Conservation (phyloP, 2,797 vertebrate species). For the Sebastes vulpes region DNA sequence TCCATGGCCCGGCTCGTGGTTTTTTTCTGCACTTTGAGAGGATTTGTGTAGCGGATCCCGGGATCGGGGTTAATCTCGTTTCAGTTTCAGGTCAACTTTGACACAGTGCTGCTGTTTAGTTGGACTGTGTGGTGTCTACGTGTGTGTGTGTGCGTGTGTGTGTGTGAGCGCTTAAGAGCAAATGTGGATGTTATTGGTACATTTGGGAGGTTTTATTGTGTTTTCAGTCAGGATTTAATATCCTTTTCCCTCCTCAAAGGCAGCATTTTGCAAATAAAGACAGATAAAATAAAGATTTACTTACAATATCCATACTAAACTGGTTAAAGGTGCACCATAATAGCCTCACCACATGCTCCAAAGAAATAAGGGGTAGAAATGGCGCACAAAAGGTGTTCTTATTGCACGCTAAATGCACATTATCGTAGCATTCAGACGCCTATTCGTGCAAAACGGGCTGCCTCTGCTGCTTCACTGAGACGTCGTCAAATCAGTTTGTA, state of each 20-base stretch:
- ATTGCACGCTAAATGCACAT: too few relatives aligned
- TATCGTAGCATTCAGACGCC: too few relatives aligned
- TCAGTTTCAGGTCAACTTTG: conserved; percentile 69
- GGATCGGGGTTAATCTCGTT: conserved; percentile 76
- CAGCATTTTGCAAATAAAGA: conserved; percentile 34
- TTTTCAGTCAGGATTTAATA: conserved; percentile 30
- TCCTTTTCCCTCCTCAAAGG: conserved; percentile 1
- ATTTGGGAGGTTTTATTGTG: conserved; percentile 18
- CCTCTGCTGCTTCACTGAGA: background rate
- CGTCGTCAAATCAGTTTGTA: background rate
- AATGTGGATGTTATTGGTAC: conserved; percentile 4
- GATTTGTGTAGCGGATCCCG: conserved; percentile 60
- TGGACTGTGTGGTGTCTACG: conserved; percentile 8
- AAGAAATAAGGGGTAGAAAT: too few relatives aligned
- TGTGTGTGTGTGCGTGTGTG: background rate
- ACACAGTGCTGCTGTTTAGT: conserved; percentile 29
- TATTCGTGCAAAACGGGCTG: too few relatives aligned
- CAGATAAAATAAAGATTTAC: background rate
- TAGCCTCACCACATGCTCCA: too few relatives aligned
- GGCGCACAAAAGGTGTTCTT: too few relatives aligned
- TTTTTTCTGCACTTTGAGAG: conserved; percentile 60
- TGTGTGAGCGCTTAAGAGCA: background rate
- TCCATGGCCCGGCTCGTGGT: conserved; percentile 51
- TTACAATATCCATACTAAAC: background rate
- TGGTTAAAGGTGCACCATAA: too few relatives aligned